Evolutionary conservation across 2,888 invertebrate species (phyloP).

Genomic region (Caenorhabditis sp.): DNA sequence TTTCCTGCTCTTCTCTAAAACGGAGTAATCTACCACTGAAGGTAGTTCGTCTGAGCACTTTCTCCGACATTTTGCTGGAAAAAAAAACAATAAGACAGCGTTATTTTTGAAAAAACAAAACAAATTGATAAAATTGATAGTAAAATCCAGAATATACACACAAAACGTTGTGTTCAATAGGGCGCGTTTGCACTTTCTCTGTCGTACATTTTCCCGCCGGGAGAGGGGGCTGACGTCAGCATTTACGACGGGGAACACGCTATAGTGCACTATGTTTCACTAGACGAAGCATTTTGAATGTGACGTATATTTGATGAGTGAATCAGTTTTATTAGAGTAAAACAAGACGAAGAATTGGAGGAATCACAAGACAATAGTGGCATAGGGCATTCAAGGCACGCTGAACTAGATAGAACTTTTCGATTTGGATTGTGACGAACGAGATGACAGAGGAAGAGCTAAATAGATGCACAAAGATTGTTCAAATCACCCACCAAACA

Average conservation of each 20-base stretch:
- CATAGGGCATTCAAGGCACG: conserved; percentile 12
- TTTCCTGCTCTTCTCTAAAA: conserved; percentile 43
- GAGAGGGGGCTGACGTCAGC: conserved; percentile 19
- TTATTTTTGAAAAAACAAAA: neutral
- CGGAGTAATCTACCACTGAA: conserved; percentile 69
- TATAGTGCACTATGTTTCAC: conserved; percentile 4
- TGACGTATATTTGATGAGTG: conserved; percentile 15
- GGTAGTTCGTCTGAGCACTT: conserved; percentile 60
- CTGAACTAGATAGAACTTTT: conserved; percentile 1
- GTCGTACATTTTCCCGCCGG: neutral
- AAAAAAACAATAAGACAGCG: neutral
- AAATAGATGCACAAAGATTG: conserved; percentile 14
- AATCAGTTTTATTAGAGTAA: conserved; percentile 7
- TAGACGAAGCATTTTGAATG: conserved; percentile 12
- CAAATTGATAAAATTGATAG: neutral
- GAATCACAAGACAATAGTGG: conserved; percentile 33
- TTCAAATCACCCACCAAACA: neutral
- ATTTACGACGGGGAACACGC: neutral
- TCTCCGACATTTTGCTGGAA: conserved; percentile 46
- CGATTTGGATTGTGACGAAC: neutral
- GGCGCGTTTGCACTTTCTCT: conserved; percentile 33
- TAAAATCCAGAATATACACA: conserved; percentile 7
- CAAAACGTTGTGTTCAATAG: conserved; percentile 13
- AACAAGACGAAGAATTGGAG: conserved; percentile 20
- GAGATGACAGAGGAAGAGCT: neutral